phyloP scores from a whole-genome alignment of 2,113 vertebrate genomes.

The Phoxinus phoxinus region DNA sequence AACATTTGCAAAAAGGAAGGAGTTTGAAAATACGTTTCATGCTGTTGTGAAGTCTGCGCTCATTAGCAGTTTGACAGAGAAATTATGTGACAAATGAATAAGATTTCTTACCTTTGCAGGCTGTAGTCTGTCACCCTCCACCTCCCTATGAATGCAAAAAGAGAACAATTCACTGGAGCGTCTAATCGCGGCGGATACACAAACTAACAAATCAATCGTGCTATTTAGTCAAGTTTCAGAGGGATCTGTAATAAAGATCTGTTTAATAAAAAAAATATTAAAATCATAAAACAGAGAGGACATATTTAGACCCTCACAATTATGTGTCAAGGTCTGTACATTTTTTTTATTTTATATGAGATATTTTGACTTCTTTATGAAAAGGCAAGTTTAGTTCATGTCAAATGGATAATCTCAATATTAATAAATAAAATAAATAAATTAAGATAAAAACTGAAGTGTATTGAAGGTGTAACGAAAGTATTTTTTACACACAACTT shows the following conservation, averaged over 20 bases:
- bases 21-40: neutral
- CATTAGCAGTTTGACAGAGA: neutral
- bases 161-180: constrained; percentile 5
- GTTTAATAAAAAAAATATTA: too few relatives aligned
- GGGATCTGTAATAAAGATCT: constrained; percentile 13
- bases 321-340: neutral
- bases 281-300: neutral
- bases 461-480: neutral
- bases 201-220: neutral
- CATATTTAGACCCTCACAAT: neutral
- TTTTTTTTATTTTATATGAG: neutral
- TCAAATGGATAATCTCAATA: neutral
- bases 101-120: constrained; percentile 75
- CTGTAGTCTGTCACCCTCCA: constrained; percentile 78
- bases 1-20: neutral
- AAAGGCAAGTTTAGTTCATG: neutral
- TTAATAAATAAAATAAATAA: neutral
- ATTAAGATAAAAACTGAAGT: neutral
- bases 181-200: neutral
- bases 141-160: constrained; percentile 64
- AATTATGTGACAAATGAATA: neutral
- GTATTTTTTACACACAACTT: neutral
- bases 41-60: neutral
- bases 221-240: neutral
- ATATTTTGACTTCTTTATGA: neutral